Evolutionary conservation across 2,888 invertebrate genomes (phyloP).

Genomic region (Miltochrista miniata): DNA sequence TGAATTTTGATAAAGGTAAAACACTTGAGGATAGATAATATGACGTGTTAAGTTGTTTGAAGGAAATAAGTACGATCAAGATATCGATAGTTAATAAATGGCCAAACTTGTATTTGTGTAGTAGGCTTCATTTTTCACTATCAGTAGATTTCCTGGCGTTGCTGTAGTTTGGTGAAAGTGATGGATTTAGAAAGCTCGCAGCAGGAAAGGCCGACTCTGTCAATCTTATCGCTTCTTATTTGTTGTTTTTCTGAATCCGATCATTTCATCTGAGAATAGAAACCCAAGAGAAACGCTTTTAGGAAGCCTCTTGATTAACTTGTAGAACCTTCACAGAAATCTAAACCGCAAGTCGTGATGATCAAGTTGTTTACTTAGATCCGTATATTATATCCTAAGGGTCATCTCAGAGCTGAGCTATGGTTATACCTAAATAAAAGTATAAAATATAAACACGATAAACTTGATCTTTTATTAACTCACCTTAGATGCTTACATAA

Average conservation of each 20-base stretch:
- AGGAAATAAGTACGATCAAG: conserved; percentile 26
- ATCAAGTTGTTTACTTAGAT: too few species aligned
- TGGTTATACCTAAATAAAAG: neutral
- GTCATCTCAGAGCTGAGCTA: too few species aligned
- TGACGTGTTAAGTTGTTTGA: conserved; percentile 33
- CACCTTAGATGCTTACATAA: conserved; percentile 24
- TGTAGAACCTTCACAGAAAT: too few species aligned
- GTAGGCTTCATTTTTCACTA: neutral
- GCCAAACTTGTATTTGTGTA: neutral
- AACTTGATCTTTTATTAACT: conserved; percentile 10
- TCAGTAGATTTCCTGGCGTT: neutral
- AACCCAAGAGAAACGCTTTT: too few species aligned
- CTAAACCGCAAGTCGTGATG: too few species aligned
- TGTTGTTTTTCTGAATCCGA: too few species aligned
- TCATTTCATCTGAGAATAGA: too few species aligned
- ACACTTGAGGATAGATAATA: conserved; percentile 48
- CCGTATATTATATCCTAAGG: too few species aligned
- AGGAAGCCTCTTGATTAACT: too few species aligned
- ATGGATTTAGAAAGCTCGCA: too few species aligned
- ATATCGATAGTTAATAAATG: conserved; percentile 19
- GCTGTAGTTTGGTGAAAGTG: neutral
- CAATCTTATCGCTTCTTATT: too few species aligned
- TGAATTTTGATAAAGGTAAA: conserved; percentile 74
- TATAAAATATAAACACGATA: neutral
- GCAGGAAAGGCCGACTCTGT: too few species aligned